Base-by-base conservation (phyloP, 2,888 invertebrate species). In the Cryptophagus acutangulus region DNA sequence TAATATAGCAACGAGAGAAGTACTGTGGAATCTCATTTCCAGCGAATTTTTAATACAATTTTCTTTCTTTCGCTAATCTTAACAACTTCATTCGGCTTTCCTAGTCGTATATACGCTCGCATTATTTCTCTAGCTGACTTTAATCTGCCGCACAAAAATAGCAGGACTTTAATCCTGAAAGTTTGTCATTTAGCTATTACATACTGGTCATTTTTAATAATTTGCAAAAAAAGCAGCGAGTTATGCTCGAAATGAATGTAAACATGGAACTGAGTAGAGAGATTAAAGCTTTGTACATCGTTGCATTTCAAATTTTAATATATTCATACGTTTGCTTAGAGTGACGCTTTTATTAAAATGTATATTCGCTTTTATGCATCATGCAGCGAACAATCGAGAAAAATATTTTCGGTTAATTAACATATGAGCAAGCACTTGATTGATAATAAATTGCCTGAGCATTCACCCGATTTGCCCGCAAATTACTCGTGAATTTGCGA, bases 401-500 rank as follows among this genome's bases (percentile, higher is more conserved):
- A 31, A 36, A 36, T 29, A 33, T n/a, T n/a, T 31, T 31, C 9
- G 17, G 36, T 41, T 41, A 36, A 41, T 41, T 31, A 41, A 31
- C 41, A 41, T 41, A 41, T 33, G 41, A 41, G 31, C 36, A 31
- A 36, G 36, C 31, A 36, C 30, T 31, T 41, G 36, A 36, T 41
- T 36, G 36, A 41, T 36, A 41, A 36, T 33, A 41, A 41, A 41
- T 41, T 41, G 36, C 14, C 36, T 36, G 36, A 36, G 36, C 36
- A 36, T 41, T 36, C 41, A 36, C 29, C 36, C 36, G 36, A 41
- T 41, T 41, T 36, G 41, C 41, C n/a, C 36, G 26, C 41, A 41
- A 41, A 41, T 41, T 41, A 41, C 36, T 36, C 41, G 41, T 41
- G 36, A 41, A 41, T 41, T 36, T 28, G n/a, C 30, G 24, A 10